Conservation (phyloP, 2,888 invertebrate species). For the Platycnemis pennipes region DNA sequence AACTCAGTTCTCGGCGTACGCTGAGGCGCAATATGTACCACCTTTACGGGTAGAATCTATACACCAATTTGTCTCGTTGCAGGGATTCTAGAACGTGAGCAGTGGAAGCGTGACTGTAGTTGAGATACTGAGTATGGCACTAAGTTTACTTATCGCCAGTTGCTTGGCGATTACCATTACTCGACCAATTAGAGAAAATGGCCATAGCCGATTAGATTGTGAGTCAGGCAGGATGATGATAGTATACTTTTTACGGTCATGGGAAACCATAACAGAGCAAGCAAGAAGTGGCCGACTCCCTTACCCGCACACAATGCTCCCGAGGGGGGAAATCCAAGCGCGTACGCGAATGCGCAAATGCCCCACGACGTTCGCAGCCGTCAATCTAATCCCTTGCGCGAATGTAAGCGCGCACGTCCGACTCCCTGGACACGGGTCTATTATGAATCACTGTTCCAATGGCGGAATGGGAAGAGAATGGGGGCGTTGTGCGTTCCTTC, state of each 20-base stretch:
- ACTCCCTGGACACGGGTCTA: conserved; percentile 24
- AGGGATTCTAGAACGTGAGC: no score
- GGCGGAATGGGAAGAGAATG: neutral
- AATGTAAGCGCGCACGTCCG: neutral
- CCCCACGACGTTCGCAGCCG: neutral
- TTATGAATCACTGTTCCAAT: conserved; percentile 36
- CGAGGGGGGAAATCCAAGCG: neutral
- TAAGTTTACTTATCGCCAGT: no score
- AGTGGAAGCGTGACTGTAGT: no score
- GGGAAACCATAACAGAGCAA: neutral
- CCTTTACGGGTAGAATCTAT: no score
- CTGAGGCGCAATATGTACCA: no score
- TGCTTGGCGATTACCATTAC: no score
- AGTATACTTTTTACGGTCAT: neutral
- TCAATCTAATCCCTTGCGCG: neutral
- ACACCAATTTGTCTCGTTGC: no score
- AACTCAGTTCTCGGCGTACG: no score
- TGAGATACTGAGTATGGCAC: no score
- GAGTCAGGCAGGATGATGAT: neutral
- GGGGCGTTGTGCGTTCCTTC: conserved; percentile 6
- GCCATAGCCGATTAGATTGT: neutral
- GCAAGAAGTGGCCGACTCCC: neutral
- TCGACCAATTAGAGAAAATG: no score
- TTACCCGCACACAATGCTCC: neutral
- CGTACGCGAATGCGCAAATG: neutral